Evolutionary conservation across 2,888 invertebrate genomes (phyloP).

Genomic region (Plemyria rubiginata): DNA sequence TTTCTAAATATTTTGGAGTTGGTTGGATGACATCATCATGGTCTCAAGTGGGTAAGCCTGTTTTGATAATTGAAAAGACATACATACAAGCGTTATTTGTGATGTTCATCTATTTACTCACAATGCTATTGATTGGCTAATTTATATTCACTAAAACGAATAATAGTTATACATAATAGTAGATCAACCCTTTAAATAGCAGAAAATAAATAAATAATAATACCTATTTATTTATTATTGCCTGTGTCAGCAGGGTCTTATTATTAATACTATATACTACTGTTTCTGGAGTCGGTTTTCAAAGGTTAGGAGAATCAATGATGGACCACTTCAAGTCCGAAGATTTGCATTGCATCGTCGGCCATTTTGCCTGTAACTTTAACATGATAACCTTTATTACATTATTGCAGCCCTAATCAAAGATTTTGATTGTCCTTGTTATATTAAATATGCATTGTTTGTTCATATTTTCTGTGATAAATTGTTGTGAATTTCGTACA

Average conservation of each 20-base stretch:
- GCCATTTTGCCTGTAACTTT: slow-evolving; percentile 17
- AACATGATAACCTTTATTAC: not conserved
- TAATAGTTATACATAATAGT: too few species aligned
- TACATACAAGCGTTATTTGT: not conserved
- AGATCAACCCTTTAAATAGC: too few species aligned
- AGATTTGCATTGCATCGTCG: not conserved
- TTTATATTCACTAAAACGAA: not conserved
- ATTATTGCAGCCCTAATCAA: slow-evolving; percentile 24
- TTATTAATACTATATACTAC: not conserved
- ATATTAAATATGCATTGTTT: slow-evolving; percentile 17
- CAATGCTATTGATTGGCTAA: not conserved
- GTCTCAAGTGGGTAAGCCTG: not conserved
- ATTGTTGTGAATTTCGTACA: slow-evolving; percentile 14
- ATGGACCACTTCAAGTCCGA: not conserved
- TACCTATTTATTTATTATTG: too few species aligned
- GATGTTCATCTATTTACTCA: slow-evolving; percentile 1
- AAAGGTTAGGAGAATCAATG: not conserved
- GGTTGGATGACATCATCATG: not conserved
- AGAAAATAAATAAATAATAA: too few species aligned
- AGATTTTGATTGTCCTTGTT: slow-evolving; percentile 15
- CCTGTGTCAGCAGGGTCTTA: too few species aligned
- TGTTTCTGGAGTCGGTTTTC: not conserved
- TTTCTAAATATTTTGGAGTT: slow-evolving; percentile 2
- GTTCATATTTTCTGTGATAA: slow-evolving; percentile 13
- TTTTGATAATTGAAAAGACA: not conserved